Evolutionary conservation across 2,888 invertebrate genomes (phyloP), one percentile per base, ranked within the genome.

Genomic region (Xylota sylvarum): DNA sequence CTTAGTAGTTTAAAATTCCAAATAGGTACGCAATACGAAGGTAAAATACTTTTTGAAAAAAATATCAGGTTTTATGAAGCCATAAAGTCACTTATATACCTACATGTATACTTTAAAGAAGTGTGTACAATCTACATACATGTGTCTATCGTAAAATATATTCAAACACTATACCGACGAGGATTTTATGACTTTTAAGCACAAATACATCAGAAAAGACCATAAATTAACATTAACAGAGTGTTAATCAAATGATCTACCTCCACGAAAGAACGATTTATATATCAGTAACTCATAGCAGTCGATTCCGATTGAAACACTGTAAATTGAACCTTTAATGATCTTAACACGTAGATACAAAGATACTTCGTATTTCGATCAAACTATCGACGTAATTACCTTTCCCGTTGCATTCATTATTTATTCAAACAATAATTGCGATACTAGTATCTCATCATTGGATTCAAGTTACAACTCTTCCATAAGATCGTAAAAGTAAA

Each of bases 401-500:
- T 2, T 4, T 35, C 2, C 2, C 1, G 40, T 40, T 40, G 12
- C 40, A 43, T 12, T 52, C 52, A 27, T 3, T 19, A 46, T 52
- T 10, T 19, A 46, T 17, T 19, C 17, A 46, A 46, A 7, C 10
- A 32, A 6, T 32, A 37, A 6, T 37, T 46, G 23, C 23, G 4
- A 50, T 50, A 23, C 50, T 5, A 10, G 19, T 12, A 35, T 2
- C 35, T 5, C n/a, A n/a, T n/a, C n/a, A n/a, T n/a, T n/a, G n/a
- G n/a, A 40, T 37, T 27, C 30, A 17, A 4, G 23, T 19, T 23
- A 64, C 32, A 50, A 35, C 7, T 19, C 19, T 12, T n/a, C 32
- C 5, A 55, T 12, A 27, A 52, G 67, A 69, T 69, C 65, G 17
- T 14, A 14, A 43, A n/a, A 62, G 17, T 14, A 14, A 43, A n/a